Conservation (phyloP, 2,113 vertebrate species). For the Oryzias woworae region DNA sequence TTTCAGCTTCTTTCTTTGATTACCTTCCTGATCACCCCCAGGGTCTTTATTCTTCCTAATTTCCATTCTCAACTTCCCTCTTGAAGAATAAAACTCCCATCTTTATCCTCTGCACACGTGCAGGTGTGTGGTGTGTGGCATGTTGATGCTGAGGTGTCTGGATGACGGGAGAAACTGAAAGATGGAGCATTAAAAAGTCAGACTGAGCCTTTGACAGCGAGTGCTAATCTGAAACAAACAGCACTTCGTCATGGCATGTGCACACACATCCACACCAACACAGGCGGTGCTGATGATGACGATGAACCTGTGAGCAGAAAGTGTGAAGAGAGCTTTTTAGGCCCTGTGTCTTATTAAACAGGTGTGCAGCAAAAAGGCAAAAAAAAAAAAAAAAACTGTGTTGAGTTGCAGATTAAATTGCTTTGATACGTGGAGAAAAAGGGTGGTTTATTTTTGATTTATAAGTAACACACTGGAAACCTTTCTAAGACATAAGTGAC, state of each 20-base stretch:
- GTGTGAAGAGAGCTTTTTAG: constrained; percentile 23
- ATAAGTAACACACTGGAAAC: constrained; percentile 58
- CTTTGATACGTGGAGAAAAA: constrained; percentile 28
- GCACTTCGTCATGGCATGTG: constrained; percentile 7
- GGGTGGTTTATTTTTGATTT: constrained; percentile 33
- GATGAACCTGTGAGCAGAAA: constrained; percentile 28
- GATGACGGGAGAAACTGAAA: constrained; percentile 10
- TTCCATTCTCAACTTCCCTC: constrained; percentile 23
- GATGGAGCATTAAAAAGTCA: constrained; percentile 7
- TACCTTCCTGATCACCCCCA: constrained; percentile 38
- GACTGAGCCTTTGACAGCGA: neutral
- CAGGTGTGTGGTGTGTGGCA: constrained; percentile 34
- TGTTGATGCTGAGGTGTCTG: constrained; percentile 26
- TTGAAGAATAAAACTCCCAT: neutral
- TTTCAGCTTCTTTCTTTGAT: constrained; percentile 45
- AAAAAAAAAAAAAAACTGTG: constrained; percentile 21
- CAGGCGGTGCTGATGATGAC: constrained; percentile 23
- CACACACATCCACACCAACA: neutral
- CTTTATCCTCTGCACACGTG: constrained; percentile 17
- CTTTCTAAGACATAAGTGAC: constrained; percentile 4
- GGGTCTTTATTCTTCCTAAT: constrained; percentile 33
- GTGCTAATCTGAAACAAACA: constrained; percentile 22
- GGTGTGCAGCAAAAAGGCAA: constrained; percentile 29
- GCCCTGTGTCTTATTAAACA: constrained; percentile 15
- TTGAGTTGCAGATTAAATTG: constrained; percentile 16